A percentile compares a stretch with the other conserved stretches of the same genome.
Conservation (phyloP, 2,888 invertebrate genomes). For the Hymenopus coronatus region DNA sequence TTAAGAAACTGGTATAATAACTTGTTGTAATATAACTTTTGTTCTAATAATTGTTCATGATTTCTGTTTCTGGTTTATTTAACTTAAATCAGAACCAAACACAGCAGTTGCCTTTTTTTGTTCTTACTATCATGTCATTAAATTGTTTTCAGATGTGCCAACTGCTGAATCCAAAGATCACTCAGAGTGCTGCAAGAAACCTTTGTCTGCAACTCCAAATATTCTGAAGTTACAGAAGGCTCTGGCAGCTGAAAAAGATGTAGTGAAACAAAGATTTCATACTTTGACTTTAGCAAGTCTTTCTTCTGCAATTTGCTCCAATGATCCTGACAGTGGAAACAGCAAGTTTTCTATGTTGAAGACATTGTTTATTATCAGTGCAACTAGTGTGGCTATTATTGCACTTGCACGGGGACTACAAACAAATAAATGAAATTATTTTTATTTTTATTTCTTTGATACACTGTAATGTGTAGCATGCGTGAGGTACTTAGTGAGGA, state of each 20-base stretch:
- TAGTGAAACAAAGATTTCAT: conserved; percentile 1
- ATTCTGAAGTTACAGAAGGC: not conserved
- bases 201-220: not conserved
- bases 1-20: too few relatives aligned
- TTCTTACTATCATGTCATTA: not conserved
- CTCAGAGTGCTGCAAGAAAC: conserved; percentile 12
- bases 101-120: too few relatives aligned
- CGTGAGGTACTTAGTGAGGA: too few relatives aligned
- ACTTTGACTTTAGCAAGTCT: not conserved
- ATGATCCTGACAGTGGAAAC: not conserved
- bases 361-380: conserved; percentile 8
- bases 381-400: not conserved
- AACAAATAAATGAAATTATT: not conserved
- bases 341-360: not conserved
- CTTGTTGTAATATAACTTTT: too few relatives aligned
- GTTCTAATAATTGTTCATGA: too few relatives aligned
- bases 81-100: too few relatives aligned
- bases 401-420: not conserved
- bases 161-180: not conserved
- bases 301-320: not conserved
- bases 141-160: not conserved
- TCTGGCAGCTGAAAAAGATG: not conserved
- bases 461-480: not conserved
- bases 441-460: not conserved
- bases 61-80: too few relatives aligned